Evolutionary conservation across 2,888 invertebrate species (phyloP).

Genomic region (Pasiphila rectangulata): DNA sequence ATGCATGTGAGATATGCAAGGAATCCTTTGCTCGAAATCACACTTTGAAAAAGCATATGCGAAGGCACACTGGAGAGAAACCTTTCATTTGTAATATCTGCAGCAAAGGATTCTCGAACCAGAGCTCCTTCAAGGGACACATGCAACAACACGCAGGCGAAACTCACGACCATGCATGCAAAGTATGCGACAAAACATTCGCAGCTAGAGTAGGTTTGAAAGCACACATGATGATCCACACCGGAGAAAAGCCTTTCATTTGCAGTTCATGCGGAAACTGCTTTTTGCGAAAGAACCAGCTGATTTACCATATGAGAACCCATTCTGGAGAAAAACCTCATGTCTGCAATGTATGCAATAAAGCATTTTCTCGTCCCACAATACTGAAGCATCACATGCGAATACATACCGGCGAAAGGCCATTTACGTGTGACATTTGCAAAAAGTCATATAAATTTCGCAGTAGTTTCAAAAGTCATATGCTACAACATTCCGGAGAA

Average conservation of each 20-base stretch:
- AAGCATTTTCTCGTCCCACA: constrained; percentile 14
- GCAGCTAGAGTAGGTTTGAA: constrained; percentile 12
- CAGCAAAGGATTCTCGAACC: constrained; percentile 12
- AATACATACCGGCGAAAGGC: constrained; percentile 18
- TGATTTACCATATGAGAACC: constrained; percentile 17
- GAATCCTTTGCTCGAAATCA: constrained; percentile 15
- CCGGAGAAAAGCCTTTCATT: constrained; percentile 14
- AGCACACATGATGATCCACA: constrained; percentile 17
- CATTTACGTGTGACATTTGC: constrained; percentile 16
- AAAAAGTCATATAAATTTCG: constrained; percentile 12
- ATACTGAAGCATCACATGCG: constrained; percentile 16
- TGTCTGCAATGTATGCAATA: constrained; percentile 12
- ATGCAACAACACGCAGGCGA: constrained; percentile 13
- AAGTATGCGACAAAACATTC: constrained; percentile 17
- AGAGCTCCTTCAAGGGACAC: constrained; percentile 10
- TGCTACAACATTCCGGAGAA: constrained; percentile 13
- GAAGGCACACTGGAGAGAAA: constrained; percentile 17
- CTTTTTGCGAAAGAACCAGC: constrained; percentile 11
- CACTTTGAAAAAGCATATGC: constrained; percentile 15
- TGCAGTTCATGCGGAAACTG: constrained; percentile 19
- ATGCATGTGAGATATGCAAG: constrained; percentile 13
- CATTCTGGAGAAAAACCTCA: constrained; percentile 20
- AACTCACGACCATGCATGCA: constrained; percentile 8
- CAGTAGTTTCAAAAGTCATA: constrained; percentile 12
- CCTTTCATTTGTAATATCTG: constrained; percentile 16